Conservation (phyloP, 2,113 vertebrate genomes). For the Gnathonemus longibarbis region DNA sequence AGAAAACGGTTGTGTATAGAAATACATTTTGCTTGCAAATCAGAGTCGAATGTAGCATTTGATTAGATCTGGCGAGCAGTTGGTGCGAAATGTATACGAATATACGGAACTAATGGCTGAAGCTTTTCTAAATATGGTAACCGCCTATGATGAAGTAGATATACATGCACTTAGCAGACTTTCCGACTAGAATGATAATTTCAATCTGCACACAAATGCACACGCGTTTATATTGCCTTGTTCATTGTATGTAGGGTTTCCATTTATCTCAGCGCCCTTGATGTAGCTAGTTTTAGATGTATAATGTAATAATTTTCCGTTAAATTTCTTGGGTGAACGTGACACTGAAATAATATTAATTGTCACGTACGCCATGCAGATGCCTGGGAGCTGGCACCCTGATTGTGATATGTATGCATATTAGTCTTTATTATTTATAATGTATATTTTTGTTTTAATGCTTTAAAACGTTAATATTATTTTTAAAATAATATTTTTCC, state of each 20-base stretch:
- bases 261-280: no score
- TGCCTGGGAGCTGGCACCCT: no score
- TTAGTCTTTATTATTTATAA: neutral
- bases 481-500: neutral
- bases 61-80: neutral
- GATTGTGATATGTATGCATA: neutral
- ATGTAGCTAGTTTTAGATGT: neutral
- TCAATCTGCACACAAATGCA: no score
- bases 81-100: neutral
- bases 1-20: neutral
- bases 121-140: neutral
- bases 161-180: no score
- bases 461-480: neutral
- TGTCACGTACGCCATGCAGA: no score
- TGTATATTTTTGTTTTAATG: neutral
- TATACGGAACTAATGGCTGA: neutral
- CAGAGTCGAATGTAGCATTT: neutral
- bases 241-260: no score
- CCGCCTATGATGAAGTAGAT: no score
- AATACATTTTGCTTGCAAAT: neutral
- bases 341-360: no score
- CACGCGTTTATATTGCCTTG: no score
- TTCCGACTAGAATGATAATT: no score
- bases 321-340: no score
- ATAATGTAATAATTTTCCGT: neutral